Evolutionary conservation across 2,797 vertebrate genomes (phyloP).

Genomic region (Bradypus variegatus): DNA sequence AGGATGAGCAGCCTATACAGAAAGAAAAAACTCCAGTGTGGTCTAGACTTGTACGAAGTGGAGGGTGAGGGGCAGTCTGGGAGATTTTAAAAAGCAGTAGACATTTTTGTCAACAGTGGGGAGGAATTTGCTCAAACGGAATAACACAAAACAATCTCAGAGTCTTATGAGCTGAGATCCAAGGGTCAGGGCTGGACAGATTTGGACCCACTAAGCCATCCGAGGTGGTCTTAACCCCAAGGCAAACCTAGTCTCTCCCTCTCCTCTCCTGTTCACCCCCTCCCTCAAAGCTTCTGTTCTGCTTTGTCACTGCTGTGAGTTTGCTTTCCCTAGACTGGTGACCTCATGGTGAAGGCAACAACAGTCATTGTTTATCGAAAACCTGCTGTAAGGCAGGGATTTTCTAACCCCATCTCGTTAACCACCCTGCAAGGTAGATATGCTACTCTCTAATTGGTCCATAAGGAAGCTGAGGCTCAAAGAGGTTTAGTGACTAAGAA

Average conservation of each 20-base stretch:
- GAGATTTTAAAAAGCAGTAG: background rate
- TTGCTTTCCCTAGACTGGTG: background rate
- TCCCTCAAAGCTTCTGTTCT: background rate
- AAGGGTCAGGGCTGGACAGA: background rate
- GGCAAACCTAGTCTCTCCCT: background rate
- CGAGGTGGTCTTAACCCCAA: background rate
- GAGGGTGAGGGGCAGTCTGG: background rate
- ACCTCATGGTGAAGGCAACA: background rate
- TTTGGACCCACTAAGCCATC: background rate
- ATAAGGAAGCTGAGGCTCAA: background rate
- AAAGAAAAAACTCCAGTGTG: background rate
- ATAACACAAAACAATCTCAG: background rate
- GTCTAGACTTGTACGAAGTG: background rate
- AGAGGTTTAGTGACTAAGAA: background rate
- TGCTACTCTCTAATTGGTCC: background rate
- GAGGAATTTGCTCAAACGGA: background rate
- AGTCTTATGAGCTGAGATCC: background rate
- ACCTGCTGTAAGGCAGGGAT: background rate
- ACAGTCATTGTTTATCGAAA: background rate
- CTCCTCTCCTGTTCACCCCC: fast-evolving
- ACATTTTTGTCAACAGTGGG: background rate
- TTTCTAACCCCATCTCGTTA: background rate
- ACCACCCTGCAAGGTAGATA: background rate
- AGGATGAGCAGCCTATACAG: background rate
- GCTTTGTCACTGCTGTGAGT: background rate